Base-by-base conservation (phyloP, 1,140 invertebrate genomes). In the Gryon sp. region DNA sequence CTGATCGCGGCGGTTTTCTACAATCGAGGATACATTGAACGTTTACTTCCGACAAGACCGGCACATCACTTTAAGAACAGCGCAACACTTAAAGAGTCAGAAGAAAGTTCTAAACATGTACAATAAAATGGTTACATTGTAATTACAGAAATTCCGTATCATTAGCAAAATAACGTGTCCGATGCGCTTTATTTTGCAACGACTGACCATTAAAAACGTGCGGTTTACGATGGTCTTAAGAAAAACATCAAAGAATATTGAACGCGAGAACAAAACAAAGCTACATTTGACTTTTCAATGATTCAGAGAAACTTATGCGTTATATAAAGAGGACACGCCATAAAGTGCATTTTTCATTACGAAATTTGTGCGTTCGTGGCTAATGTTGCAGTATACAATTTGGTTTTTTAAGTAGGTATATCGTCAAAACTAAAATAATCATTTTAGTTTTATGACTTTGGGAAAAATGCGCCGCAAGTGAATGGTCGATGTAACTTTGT, bases 51-150 rank as follows among this genome's bases (percentile, higher is more conserved):
- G 63, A 24, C 59, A 76, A 63, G 57, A 63, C 50, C 57, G 41
- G 59, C 52, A 57, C 43, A 65, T 69, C 45, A 59, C 60, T 59
- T 59, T 65, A 34, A 69, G 63, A 76, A 50, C 41, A 43, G n/a
- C n/a, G n/a, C n/a, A n/a, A n/a, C n/a, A n/a, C n/a, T 48, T 36
- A 55, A 55, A 63, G 19, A 55, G 62, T 63, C 26, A 63, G 57
- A 76, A 68, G 72, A 75, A 68, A 75, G 72, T 75, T 26, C 46
- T 60, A 69, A 68, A 76, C 63, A 57, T 53, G 72, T 68, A 66
- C 62, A 75, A 75, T 76, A 76, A 76, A 76, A 62, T 55, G 57
- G 55, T 48, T 69, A 62, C 62, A 62, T 59, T 65, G 70, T 53
- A 74, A 74, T 74, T 75, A 68, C 72, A 66, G 46, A 66, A 40